These are phyloP conservation scores for Corythaeola cristata DNA, from an alignment of 2,113 vertebrate genomes.

Conservation along the genomic window DNA sequence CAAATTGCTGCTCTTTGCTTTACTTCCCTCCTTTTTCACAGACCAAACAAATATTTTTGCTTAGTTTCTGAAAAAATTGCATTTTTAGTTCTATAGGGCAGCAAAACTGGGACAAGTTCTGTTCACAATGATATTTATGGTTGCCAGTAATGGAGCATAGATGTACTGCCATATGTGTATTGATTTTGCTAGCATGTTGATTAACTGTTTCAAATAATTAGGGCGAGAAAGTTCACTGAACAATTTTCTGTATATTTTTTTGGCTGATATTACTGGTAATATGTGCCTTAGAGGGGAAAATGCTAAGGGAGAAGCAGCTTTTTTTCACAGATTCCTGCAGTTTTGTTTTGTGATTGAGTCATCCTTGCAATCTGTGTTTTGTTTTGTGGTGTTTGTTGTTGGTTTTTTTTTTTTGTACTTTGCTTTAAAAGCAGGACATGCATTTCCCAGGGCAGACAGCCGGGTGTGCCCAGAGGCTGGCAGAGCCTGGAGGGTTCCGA, in stretches of 20 bases:
- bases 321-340: not conserved
- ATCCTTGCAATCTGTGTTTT: too few species aligned
- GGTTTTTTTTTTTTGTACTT: too few species aligned
- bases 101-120: not conserved
- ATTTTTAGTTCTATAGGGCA: not conserved
- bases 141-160: not conserved
- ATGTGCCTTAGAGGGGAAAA: not conserved
- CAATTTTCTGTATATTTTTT: not conserved
- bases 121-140: not conserved
- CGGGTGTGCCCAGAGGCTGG: too few species aligned
- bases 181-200: not conserved
- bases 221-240: not conserved
- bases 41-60: not conserved
- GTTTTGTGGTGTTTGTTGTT: too few species aligned
- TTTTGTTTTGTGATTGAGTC: not conserved
- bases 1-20: not conserved
- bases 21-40: not conserved
- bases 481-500: rapidly evolving
- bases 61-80: not conserved
- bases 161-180: not conserved
- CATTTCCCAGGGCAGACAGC: too few species aligned
- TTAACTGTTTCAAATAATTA: not conserved
- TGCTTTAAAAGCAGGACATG: too few species aligned
- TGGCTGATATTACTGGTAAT: not conserved
- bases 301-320: not conserved